phyloP scores from a whole-genome alignment of 2,797 vertebrate genomes.

The Enteromius trimaculatus region DNA sequence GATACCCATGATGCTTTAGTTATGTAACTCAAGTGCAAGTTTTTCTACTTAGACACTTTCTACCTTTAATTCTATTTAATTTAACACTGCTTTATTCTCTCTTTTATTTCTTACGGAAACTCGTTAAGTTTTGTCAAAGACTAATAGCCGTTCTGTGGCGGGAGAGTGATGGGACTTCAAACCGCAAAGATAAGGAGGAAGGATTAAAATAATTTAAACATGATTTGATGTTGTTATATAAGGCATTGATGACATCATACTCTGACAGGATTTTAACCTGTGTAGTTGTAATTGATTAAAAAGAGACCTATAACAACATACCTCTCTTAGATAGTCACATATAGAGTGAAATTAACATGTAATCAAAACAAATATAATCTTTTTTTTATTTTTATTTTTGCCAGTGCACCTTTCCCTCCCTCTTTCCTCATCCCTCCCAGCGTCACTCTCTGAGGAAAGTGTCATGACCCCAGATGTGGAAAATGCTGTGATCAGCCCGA shows the following conservation, averaged over 20 bases:
- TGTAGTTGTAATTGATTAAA: not conserved
- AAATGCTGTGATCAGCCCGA: constrained; percentile 84
- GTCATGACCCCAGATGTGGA: constrained; percentile 85
- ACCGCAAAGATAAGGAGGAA: constrained; percentile 49
- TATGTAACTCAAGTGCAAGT: constrained; percentile 8
- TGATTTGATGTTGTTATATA: constrained; percentile 41
- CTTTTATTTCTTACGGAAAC: constrained; percentile 37
- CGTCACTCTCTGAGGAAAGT: constrained; percentile 79
- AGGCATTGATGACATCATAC: not conserved
- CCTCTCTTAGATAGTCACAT: not conserved
- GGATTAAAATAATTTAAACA: constrained; percentile 48
- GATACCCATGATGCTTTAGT: not conserved
- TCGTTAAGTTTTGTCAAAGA: constrained; percentile 32
- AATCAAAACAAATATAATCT: constrained; percentile 2
- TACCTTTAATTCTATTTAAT: constrained; percentile 7
- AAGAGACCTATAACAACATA: not conserved
- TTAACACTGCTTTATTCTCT: constrained; percentile 6
- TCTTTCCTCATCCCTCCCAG: constrained; percentile 80
- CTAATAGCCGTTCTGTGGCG: constrained; percentile 30
- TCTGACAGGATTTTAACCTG: not conserved
- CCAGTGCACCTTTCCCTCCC: constrained; percentile 80
- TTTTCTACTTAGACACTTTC: constrained; percentile 15
- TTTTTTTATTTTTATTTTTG: constrained; percentile 23
- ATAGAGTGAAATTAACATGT: not conserved
- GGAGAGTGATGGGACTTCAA: constrained; percentile 44